phyloP scores from a whole-genome alignment of 2,888 invertebrate genomes.

The Cataglyphis albicans region DNA sequence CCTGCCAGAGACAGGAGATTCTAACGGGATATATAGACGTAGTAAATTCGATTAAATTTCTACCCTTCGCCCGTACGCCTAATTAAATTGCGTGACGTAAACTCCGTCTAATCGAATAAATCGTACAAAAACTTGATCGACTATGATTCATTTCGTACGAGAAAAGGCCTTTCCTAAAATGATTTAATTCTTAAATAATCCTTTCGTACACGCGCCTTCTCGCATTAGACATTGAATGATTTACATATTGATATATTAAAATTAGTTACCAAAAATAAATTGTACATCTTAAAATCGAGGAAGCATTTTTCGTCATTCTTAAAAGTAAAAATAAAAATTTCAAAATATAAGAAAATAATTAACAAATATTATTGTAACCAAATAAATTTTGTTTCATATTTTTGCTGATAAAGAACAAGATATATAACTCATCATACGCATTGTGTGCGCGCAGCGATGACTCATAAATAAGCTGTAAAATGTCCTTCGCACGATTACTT shows the following conservation, averaged over 20 bases:
- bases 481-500: not conserved
- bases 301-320: not conserved
- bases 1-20: conserved; percentile 59
- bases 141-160: conserved; percentile 2
- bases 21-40: conserved; percentile 49
- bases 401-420: not conserved
- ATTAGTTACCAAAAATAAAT: conserved; percentile 8
- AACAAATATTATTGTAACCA: not conserved
- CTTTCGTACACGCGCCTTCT: not conserved
- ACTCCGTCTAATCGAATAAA: conserved; percentile 44
- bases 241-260: not conserved
- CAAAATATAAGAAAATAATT: not conserved
- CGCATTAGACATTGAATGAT: not conserved
- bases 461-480: conserved; percentile 10
- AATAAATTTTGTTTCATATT: not conserved
- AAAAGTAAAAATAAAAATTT: not conserved
- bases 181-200: not conserved
- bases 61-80: conserved; percentile 43
- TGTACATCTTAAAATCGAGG: not conserved
- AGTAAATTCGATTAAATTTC: conserved; percentile 61
- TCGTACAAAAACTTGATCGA: conserved; percentile 37
- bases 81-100: conserved; percentile 66
- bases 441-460: not conserved
- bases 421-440: not conserved
- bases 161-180: not conserved